phyloP scores from a whole-genome alignment of 2,113 vertebrate genomes.

The Esox niger region DNA sequence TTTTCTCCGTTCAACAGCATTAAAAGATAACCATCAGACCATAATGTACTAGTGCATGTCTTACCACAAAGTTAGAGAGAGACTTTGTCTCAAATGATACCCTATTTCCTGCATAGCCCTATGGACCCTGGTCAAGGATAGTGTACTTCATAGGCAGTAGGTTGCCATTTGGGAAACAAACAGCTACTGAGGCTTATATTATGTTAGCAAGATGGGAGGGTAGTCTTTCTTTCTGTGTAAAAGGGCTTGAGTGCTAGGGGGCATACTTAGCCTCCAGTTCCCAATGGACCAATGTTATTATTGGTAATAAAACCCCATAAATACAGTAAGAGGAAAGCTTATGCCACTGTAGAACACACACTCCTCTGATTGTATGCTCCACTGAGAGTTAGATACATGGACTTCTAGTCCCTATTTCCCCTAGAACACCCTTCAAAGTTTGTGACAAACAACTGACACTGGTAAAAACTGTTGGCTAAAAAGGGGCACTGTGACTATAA shows the following conservation, averaged over 20 bases:
- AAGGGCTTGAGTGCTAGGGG: conserved; percentile 63
- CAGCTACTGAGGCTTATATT: conserved; percentile 31
- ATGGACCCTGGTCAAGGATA: no score
- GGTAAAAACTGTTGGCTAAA: conserved; percentile 46
- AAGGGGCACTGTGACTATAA: conserved; percentile 25
- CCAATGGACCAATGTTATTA: conserved; percentile 75
- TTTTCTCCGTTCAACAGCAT: conserved; percentile 38
- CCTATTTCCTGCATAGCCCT: no score
- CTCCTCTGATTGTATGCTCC: conserved; percentile 39
- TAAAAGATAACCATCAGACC: conserved; percentile 40
- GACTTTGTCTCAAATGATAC: no score
- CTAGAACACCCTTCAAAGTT: conserved; percentile 30
- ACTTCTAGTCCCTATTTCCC: conserved; percentile 6
- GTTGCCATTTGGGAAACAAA: no score
- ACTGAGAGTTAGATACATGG: conserved; percentile 35
- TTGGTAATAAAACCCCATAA: conserved; percentile 76
- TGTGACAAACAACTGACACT: conserved; percentile 28
- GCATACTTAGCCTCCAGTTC: conserved; percentile 74
- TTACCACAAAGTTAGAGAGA: conserved; percentile 11
- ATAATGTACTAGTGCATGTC: conserved; percentile 15
- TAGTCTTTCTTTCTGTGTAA: conserved; percentile 45
- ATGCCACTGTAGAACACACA: conserved; percentile 45
- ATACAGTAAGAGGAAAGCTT: conserved; percentile 61
- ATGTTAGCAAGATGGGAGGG: conserved; percentile 34
- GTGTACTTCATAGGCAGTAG: no score